Conservation (phyloP, 2,797 vertebrate species). For the Spinus pinus region DNA sequence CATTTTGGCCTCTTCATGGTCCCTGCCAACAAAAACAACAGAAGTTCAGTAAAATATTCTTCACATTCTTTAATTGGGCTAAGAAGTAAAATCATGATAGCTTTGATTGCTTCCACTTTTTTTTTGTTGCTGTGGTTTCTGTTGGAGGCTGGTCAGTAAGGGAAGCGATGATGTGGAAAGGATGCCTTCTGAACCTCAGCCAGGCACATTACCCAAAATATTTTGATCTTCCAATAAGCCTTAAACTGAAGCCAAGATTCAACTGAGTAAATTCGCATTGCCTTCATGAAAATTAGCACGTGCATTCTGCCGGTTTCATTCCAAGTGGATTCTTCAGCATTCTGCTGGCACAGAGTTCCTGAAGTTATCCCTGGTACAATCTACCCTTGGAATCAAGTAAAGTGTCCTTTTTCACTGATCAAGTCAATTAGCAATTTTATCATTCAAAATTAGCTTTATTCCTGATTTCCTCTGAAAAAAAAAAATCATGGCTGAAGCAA, state of each 20-base stretch:
- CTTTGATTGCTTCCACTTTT: background rate
- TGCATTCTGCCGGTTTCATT: background rate
- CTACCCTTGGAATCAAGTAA: background rate
- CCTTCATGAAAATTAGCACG: background rate
- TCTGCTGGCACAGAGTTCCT: background rate
- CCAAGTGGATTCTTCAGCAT: background rate
- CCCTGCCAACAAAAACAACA: background rate
- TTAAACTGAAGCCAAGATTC: slow-evolving; percentile 16
- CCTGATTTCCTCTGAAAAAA: slow-evolving; percentile 13
- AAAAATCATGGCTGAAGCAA: slow-evolving; percentile 13
- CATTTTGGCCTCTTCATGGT: background rate
- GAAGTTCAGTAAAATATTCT: background rate
- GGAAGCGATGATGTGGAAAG: background rate
- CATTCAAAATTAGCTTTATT: slow-evolving; percentile 61
- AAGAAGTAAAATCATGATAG: background rate
- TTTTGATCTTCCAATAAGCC: background rate
- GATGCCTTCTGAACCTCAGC: background rate
- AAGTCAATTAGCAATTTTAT: slow-evolving; percentile 64
- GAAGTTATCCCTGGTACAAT: background rate
- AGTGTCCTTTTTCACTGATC: slow-evolving; percentile 28
- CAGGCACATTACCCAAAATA: background rate
- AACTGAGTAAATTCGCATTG: background rate
- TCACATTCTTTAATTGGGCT: background rate
- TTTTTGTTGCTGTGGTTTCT: background rate
- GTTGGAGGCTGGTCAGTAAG: background rate